Percentiles rank a stretch among this genome's conserved stretches.
These are phyloP conservation scores for Oxyura jamaicensis DNA, from an alignment of 2,113 vertebrate species.

Conservation along the genomic window DNA sequence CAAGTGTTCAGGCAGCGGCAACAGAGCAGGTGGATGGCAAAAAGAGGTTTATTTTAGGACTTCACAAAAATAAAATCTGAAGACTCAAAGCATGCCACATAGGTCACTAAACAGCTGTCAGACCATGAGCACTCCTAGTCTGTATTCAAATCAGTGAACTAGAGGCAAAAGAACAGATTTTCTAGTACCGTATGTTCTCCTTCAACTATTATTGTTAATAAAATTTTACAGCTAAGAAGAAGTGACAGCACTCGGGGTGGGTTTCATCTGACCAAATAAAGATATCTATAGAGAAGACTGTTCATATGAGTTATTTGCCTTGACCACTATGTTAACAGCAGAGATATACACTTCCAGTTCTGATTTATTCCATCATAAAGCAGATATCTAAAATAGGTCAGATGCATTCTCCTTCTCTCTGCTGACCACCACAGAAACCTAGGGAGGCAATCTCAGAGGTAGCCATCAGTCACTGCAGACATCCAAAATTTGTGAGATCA, in stretches of 20 bases:
- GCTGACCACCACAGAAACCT: not conserved
- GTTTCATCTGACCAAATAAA: not conserved
- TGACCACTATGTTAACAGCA: not conserved
- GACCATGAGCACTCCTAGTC: not conserved
- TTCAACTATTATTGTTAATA: not conserved
- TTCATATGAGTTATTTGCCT: rapidly evolving
- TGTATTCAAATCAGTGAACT: constrained; percentile 13
- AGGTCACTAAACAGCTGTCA: constrained; percentile 53
- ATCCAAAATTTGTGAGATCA: not conserved
- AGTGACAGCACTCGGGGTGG: not conserved
- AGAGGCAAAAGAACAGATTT: constrained; percentile 31
- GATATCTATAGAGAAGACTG: not conserved
- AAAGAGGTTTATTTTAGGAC: constrained; percentile 35
- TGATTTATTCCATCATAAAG: not conserved
- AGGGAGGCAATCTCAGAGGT: not conserved
- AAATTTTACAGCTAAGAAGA: not conserved
- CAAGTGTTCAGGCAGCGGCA: not conserved
- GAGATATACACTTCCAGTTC: not conserved
- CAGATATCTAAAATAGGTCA: not conserved
- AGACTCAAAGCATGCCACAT: not conserved
- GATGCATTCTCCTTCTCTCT: not conserved
- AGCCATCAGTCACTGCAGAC: not conserved
- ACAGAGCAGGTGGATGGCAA: not conserved
- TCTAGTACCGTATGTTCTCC: not conserved
- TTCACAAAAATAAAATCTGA: constrained; percentile 5